Conservation (phyloP, 2,888 invertebrate genomes). For the Busseola fusca region DNA sequence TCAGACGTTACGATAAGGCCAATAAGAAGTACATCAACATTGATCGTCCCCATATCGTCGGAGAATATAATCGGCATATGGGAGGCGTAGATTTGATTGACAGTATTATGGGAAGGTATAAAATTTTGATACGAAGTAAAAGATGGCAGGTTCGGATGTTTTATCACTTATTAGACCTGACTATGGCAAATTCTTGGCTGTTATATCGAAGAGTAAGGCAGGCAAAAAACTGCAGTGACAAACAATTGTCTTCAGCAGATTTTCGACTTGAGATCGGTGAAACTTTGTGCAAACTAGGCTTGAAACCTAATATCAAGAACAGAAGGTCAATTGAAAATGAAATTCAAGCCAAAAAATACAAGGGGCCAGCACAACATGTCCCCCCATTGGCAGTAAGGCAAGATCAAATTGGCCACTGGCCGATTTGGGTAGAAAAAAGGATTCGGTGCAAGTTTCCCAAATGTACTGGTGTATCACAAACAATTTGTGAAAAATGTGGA, state of each 20-base stretch:
- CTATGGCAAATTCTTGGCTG: not conserved
- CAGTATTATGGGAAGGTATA: slow-evolving; percentile 8
- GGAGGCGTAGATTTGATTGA: not conserved
- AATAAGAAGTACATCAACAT: slow-evolving; percentile 10
- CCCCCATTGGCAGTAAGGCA: slow-evolving; percentile 52
- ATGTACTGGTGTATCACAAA: slow-evolving; percentile 44
- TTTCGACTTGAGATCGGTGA: slow-evolving; percentile 27
- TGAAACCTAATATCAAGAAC: slow-evolving; percentile 24
- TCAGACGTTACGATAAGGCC: slow-evolving; percentile 13
- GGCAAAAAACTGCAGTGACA: not conserved
- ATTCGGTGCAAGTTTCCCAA: slow-evolving; percentile 45
- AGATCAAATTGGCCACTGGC: slow-evolving; percentile 60
- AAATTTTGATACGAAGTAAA: slow-evolving; percentile 3
- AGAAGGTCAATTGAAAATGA: slow-evolving; percentile 29
- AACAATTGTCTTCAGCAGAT: not conserved
- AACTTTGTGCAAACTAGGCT: slow-evolving; percentile 42
- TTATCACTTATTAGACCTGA: not conserved
- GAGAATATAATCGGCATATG: not conserved
- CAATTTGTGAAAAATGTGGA: slow-evolving; percentile 49
- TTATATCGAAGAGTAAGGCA: not conserved
- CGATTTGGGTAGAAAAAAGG: slow-evolving; percentile 51
- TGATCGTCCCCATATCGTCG: slow-evolving; percentile 11
- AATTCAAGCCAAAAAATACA: slow-evolving; percentile 54
- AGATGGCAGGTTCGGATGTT: not conserved
- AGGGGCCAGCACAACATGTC: slow-evolving; percentile 57